phyloP scores from a whole-genome alignment of 2,888 invertebrate species.

The Anagyrus pseudococci region DNA sequence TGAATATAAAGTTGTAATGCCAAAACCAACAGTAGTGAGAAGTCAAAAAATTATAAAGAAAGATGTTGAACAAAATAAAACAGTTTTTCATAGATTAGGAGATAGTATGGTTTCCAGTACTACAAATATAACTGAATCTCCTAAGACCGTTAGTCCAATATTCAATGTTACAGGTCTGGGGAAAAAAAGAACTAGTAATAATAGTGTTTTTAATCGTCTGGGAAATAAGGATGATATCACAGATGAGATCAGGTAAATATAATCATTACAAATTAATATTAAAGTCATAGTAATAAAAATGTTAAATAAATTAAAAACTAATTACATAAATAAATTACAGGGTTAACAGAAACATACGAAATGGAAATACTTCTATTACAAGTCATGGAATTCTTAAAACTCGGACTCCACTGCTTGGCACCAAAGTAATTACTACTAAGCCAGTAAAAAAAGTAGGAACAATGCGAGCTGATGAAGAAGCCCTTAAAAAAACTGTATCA shows the following conservation, averaged over 20 bases:
- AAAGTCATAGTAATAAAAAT: slow-evolving; percentile 7
- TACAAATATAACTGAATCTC: slow-evolving; percentile 52
- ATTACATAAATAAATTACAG: slow-evolving; percentile 13
- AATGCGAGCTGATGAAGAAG: slow-evolving; percentile 59
- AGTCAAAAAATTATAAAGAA: slow-evolving; percentile 60
- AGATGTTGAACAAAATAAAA: slow-evolving; percentile 55
- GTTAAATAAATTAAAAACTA: neutral
- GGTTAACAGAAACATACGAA: slow-evolving; percentile 51
- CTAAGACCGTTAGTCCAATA: slow-evolving; percentile 44
- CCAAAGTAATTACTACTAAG: slow-evolving; percentile 44
- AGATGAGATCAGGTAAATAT: too few relatives aligned
- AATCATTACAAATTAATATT: too few relatives aligned
- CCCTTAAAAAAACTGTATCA: slow-evolving; percentile 46
- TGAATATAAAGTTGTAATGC: slow-evolving; percentile 63
- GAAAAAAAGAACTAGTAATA: slow-evolving; percentile 52
- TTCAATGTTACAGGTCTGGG: slow-evolving; percentile 59
- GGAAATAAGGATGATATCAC: slow-evolving; percentile 57
- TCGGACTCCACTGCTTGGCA: slow-evolving; percentile 36
- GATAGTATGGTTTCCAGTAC: slow-evolving; percentile 63
- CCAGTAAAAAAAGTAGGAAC: slow-evolving; percentile 50
- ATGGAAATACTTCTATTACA: slow-evolving; percentile 43
- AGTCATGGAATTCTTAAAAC: slow-evolving; percentile 53
- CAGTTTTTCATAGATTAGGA: slow-evolving; percentile 66
- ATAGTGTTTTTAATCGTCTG: slow-evolving; percentile 57
- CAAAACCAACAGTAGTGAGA: slow-evolving; percentile 60